Evolutionary conservation across 1,140 invertebrate genomes (phyloP).

Genomic region (Penaeus indicus): DNA sequence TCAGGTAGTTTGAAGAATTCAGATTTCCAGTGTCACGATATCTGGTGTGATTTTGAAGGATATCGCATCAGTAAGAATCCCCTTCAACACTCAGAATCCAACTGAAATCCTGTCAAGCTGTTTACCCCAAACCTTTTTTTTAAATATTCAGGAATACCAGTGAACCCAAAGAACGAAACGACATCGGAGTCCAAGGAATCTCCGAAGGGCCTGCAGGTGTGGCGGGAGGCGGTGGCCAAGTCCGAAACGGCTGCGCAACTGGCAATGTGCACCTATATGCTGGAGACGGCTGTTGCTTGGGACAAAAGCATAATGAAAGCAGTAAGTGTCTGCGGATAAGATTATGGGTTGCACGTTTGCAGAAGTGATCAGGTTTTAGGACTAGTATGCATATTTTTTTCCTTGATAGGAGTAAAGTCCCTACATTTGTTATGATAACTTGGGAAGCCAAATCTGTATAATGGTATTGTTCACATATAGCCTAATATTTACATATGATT

Average conservation of each 20-base stretch:
- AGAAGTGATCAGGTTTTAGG: not conserved
- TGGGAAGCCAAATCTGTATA: no score
- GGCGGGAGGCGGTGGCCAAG: conserved; percentile 88
- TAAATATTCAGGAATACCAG: conserved; percentile 34
- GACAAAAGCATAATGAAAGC: conserved; percentile 99
- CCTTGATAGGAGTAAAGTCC: not conserved
- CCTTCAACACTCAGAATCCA: no score
- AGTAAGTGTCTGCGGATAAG: conserved; percentile 76
- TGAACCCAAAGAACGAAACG: conserved; percentile 49
- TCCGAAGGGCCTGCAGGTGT: conserved; percentile 79
- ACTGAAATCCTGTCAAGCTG: not conserved
- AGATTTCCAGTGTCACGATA: no score
- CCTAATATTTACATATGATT: no score
- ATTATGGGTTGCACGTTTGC: not conserved
- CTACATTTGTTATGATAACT: no score
- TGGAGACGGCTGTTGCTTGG: conserved; percentile 95
- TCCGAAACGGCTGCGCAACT: conserved; percentile 90
- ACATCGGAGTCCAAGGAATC: conserved; percentile 60
- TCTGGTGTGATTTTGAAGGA: no score
- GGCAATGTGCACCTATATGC: conserved; percentile 88
- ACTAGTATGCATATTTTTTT: conserved; percentile 44
- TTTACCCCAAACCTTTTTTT: not conserved
- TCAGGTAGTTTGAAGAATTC: no score
- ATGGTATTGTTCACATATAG: no score
- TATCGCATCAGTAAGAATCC: not conserved